Percentiles rank a stretch among this genome's conserved stretches.
phyloP scores from a whole-genome alignment of 2,113 vertebrate species.

The Nyctereutes procyonoides region DNA sequence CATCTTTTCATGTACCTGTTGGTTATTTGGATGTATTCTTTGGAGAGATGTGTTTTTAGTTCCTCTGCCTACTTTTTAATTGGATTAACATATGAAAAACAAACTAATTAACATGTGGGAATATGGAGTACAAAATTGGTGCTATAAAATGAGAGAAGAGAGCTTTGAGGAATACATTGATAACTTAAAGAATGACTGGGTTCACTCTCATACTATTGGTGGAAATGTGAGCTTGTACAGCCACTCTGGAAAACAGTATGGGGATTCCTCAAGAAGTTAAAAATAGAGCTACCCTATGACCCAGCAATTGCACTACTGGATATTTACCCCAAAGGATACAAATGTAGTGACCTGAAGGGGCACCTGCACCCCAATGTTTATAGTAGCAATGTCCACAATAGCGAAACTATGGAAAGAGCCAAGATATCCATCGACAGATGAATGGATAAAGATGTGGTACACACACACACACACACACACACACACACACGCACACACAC shows the following conservation, averaged over 20 bases:
- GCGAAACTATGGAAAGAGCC: neutral
- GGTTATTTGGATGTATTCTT: neutral
- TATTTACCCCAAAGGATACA: neutral
- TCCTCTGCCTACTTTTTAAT: neutral
- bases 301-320: neutral
- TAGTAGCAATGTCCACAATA: neutral
- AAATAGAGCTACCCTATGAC: neutral
- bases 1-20: neutral
- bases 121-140: neutral
- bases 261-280: neutral
- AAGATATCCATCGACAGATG: neutral
- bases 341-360: neutral
- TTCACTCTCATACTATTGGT: neutral
- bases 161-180: neutral
- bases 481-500: no score
- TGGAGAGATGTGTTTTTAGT: neutral
- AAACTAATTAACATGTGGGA: neutral
- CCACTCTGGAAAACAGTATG: neutral
- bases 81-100: neutral
- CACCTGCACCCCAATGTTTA: neutral
- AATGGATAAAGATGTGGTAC: neutral
- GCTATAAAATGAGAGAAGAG: neutral
- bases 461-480: no score
- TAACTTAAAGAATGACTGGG: neutral
- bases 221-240: neutral